Evolutionary conservation across 2,113 vertebrate genomes (phyloP), one percentile per base, ranked within the genome.

Genomic region (Oostethus manadensis): DNA sequence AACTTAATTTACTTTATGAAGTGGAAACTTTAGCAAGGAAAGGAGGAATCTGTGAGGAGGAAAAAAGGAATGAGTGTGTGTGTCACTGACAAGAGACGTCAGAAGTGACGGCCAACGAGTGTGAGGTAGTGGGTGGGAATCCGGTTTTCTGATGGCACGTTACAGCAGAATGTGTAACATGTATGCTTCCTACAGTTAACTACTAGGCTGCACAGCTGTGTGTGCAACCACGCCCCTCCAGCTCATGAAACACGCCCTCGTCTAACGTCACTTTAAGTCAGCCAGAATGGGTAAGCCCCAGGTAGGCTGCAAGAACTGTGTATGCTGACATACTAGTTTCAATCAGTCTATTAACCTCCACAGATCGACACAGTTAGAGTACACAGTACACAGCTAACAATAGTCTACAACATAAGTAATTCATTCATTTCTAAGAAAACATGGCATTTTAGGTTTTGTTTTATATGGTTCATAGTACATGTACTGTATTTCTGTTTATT

Each of bases 151-250:
- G 72, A 61, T 85, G 81, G 85, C 82, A 84, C 81, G 78, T 69
- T 68, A 60, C 68, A 80, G 73, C 62, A 85, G 78, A 84, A 86
- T 83, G 81, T 81, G 73, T 57, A 74, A 65, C 64, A 80, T 85
- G 79, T 84, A 86, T 82, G 84, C 67, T 63, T 80, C 80, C 76
- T 65, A 80, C 79, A 81, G 81, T 88, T 80, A 74, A 77, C 79
- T 78, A 76, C 80, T 69, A 60, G 71, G 69, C 77, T 48, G 60
- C 74, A 82, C 79, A 88, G 81, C 86, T 87, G 86, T 84, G 57
- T 75, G 42, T 49, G 26, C 60, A 64, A 50, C 68, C 58, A 56
- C 60, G 51, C 68, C 43, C 47, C 54, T 54, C 50, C 56, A 62
- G 54, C 50, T 55, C 44, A 20, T 43, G 44, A 73, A 59, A 73